phyloP scores from a whole-genome alignment of 1,140 invertebrate species.

The Drosophila nasuta region DNA sequence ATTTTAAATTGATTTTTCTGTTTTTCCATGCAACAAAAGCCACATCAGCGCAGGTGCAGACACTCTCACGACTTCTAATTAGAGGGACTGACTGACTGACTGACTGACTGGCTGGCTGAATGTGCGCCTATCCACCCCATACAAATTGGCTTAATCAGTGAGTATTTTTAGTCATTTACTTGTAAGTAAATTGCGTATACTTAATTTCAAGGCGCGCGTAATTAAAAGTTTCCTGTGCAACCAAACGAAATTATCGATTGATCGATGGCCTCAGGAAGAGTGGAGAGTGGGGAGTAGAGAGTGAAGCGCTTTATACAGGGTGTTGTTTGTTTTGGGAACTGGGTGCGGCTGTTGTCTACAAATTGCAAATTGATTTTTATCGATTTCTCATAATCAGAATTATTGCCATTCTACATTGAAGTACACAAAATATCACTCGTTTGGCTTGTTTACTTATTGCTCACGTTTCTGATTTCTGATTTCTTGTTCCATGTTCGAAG shows the following conservation, averaged over 20 bases:
- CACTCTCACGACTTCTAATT: constrained; percentile 72
- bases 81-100: constrained; percentile 23
- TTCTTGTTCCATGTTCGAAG: constrained; percentile 37
- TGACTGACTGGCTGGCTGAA: background rate
- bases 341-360: constrained; percentile 70
- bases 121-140: constrained; percentile 1
- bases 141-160: constrained; percentile 69
- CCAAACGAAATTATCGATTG: constrained; percentile 55
- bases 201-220: constrained; percentile 67
- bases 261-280: constrained; percentile 36
- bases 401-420: constrained; percentile 43
- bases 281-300: background rate
- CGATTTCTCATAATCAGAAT: constrained; percentile 79
- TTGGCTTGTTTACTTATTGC: constrained; percentile 65
- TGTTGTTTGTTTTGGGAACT: constrained; percentile 29
- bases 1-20: constrained; percentile 76
- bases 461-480: constrained; percentile 65
- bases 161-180: constrained; percentile 59
- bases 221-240: constrained; percentile 65
- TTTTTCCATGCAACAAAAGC: constrained; percentile 47
- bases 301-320: background rate
- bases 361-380: constrained; percentile 82
- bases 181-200: constrained; percentile 63
- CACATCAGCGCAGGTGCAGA: constrained; percentile 77
- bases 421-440: constrained; percentile 77